Percentiles rank a stretch among this genome's conserved stretches.
These are phyloP conservation scores for Zootermopsis nevadensis DNA, from an alignment of 2,888 invertebrate genomes.

Conservation along the genomic window DNA sequence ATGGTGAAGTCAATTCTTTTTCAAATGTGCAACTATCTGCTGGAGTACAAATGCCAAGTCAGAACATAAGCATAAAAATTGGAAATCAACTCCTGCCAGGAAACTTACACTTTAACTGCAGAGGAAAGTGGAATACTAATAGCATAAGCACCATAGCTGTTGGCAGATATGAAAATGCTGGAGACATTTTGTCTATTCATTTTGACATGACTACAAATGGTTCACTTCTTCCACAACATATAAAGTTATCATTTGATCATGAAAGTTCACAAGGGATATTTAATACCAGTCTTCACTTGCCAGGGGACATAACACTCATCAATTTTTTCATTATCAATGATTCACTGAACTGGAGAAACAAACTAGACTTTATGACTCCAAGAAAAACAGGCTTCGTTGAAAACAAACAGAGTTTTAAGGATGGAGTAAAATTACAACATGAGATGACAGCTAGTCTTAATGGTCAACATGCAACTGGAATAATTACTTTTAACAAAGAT, in stretches of 20 bases:
- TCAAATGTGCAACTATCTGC: slow-evolving; percentile 40
- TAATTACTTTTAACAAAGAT: slow-evolving; percentile 8
- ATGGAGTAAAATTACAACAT: slow-evolving; percentile 37
- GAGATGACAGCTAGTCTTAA: slow-evolving; percentile 44
- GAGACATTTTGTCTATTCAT: slow-evolving; percentile 8
- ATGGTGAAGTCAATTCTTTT: slow-evolving; percentile 41
- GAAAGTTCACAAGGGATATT: slow-evolving; percentile 13
- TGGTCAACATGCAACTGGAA: slow-evolving; percentile 38
- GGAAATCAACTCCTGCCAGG: slow-evolving; percentile 24
- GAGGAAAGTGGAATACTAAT: slow-evolving; percentile 46
- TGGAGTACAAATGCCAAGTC: slow-evolving; percentile 34
- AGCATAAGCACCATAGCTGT: slow-evolving; percentile 1
- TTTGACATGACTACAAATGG: slow-evolving; percentile 31
- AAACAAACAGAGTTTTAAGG: slow-evolving; percentile 45
- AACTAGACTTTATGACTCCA: slow-evolving; percentile 31
- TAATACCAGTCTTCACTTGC: slow-evolving; percentile 33
- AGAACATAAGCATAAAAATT: slow-evolving; percentile 36
- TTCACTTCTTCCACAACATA: slow-evolving; percentile 33
- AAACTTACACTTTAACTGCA: slow-evolving; percentile 31
- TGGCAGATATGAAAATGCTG: slow-evolving; percentile 9
- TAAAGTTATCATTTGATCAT: slow-evolving; percentile 43
- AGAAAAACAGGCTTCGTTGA: slow-evolving; percentile 25
- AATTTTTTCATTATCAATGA: slow-evolving; percentile 42
- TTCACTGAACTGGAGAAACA: slow-evolving; percentile 46
- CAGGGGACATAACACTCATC: slow-evolving; percentile 25